Base-by-base conservation (phyloP, 1,140 invertebrate species). In the Centruroides vittatus region DNA sequence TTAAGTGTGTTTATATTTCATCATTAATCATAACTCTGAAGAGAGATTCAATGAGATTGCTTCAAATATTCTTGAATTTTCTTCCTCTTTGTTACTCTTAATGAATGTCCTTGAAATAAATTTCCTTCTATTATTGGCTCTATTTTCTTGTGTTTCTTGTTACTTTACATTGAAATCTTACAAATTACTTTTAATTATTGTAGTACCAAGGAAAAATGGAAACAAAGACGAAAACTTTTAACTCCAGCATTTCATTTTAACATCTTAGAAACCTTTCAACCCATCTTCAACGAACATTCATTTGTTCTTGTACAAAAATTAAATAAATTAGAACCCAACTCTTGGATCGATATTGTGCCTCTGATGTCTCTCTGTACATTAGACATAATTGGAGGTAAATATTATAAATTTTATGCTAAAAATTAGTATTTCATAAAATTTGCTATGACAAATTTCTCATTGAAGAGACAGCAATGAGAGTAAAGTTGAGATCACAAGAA, bases 401-500 rank as follows among this genome's bases (percentile, higher is more conserved):
- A 23, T 23, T 23, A 23, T 23, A 23, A 23, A 23, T 23, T 23
- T 23, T 23, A 23, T 23, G 23, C 23, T 23, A 23, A 23, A 23
- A 23, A 23, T 1, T 23, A 23, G 1, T 2, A 23, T 23, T 23
- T 23, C 23, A 2, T 23, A 23, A 23, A 0, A 23, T 23, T 23
- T 23, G 2, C 23, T 23, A 23, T 23, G 23, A 2, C 0, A 23
- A 23, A 23, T 23, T 1, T 23, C 23, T 23, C 23, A 88, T 93
- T 23, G 89, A 4, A 87, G 86, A 90, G 74, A 87, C 86, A 61
- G 88, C 88, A 9, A 91, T 92, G 88, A 89, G 88, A 50, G 75
- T 78, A 59, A 76, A 79, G 70, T 77, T 88, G 5, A 79, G 82
- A 72, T 83, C 84, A 4, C 86, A 89, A 73, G 75, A 73, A 61